Evolutionary conservation across 2,888 invertebrate genomes (phyloP).

Genomic region (Nycteola revayana): DNA sequence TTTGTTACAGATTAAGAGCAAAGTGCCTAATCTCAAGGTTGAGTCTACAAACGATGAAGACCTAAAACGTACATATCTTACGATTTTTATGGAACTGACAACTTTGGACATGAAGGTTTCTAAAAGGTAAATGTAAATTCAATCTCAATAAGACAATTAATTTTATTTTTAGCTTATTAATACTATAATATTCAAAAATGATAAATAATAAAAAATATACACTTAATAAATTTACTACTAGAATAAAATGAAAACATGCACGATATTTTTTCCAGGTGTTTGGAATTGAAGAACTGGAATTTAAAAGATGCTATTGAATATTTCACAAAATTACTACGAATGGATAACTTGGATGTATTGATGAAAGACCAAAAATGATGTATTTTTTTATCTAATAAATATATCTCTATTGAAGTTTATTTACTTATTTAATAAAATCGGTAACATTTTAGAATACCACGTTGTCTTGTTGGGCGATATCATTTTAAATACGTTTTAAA

Average conservation of each 20-base stretch:
- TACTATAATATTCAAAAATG: background rate
- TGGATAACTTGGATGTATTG: slow-evolving; percentile 45
- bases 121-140: too few species aligned
- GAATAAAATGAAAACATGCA: background rate
- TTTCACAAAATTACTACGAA: slow-evolving; percentile 51
- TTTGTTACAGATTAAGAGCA: background rate
- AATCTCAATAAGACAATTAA: too few species aligned
- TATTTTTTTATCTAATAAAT: too few species aligned
- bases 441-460: too few species aligned
- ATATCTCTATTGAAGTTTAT: too few species aligned
- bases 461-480: too few species aligned
- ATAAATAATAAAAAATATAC: too few species aligned
- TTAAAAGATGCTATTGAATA: slow-evolving; percentile 64
- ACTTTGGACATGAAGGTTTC: slow-evolving; percentile 44
- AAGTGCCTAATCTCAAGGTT: slow-evolving; percentile 38
- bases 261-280: slow-evolving; percentile 74
- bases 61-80: slow-evolving; percentile 47
- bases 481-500: too few species aligned
- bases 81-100: slow-evolving; percentile 60
- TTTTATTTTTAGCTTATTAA: background rate
- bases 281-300: slow-evolving; percentile 85
- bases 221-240: too few species aligned
- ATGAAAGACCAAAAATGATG: too few species aligned
- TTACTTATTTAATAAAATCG: too few species aligned
- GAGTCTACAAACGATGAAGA: slow-evolving; percentile 55